These are phyloP conservation scores for Clarias magur DNA, from an alignment of 2,113 vertebrate species.

Conservation along the genomic window DNA sequence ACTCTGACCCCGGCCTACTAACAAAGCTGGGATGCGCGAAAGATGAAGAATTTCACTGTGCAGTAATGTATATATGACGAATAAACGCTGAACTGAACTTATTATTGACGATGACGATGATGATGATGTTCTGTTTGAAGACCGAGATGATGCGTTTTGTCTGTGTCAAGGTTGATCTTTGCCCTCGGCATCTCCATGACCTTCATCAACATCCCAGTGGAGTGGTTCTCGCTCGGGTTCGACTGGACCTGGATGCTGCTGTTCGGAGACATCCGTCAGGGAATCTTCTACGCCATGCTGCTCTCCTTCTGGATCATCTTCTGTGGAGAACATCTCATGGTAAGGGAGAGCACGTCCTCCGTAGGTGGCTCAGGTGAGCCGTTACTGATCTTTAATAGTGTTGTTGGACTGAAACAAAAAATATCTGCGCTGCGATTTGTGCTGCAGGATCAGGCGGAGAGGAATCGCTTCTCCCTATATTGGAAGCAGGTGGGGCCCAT, in stretches of 20 bases:
- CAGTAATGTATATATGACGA: too few species aligned
- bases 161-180: conserved; percentile 85
- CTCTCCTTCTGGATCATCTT: conserved; percentile 99
- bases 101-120: neutral
- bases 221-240: conserved; percentile 97
- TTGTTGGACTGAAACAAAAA: neutral
- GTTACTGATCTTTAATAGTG: neutral
- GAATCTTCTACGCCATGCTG: conserved; percentile 98
- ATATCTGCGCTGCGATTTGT: neutral
- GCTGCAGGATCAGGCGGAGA: conserved; percentile 87
- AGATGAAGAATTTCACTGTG: too few species aligned
- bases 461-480: conserved; percentile 90
- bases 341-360: conserved; percentile 50
- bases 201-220: conserved; percentile 96
- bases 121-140: neutral
- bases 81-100: too few species aligned
- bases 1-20: too few species aligned
- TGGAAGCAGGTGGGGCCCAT: conserved; percentile 98
- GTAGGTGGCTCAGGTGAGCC: neutral
- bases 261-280: conserved; percentile 95
- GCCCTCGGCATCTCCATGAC: conserved; percentile 98
- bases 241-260: conserved; percentile 99
- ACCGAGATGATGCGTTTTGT: neutral
- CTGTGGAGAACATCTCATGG: conserved; percentile 99
- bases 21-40: too few species aligned